Conservation (phyloP, 2,888 invertebrate species). For the Drosophila neutralis region DNA sequence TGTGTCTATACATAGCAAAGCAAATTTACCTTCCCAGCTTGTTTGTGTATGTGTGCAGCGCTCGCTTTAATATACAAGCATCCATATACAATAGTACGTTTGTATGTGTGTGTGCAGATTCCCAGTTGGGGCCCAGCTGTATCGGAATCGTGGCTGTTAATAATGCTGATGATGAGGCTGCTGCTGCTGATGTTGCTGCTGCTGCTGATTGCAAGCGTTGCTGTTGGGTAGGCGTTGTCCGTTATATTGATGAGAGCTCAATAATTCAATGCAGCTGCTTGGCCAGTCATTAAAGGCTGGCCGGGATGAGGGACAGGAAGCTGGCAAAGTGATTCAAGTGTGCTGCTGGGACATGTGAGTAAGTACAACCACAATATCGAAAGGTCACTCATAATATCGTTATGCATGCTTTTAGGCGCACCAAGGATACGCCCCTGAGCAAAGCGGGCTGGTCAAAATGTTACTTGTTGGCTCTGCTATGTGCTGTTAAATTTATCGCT, state of each 20-base stretch:
- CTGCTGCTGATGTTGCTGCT: constrained; percentile 10
- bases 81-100: constrained; percentile 24
- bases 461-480: constrained; percentile 27
- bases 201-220: neutral
- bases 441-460: constrained; percentile 12
- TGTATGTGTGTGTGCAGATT: constrained; percentile 8
- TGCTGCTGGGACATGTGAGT: constrained; percentile 37
- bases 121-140: constrained; percentile 51
- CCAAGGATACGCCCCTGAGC: constrained; percentile 44
- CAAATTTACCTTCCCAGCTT: constrained; percentile 46
- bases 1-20: constrained; percentile 7
- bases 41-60: constrained; percentile 18
- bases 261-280: constrained; percentile 63
- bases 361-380: constrained; percentile 17
- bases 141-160: constrained; percentile 60
- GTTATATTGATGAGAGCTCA: constrained; percentile 54
- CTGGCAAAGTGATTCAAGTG: constrained; percentile 33
- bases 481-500: constrained; percentile 48
- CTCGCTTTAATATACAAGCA: constrained; percentile 57
- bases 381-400: constrained; percentile 62
- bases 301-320: neutral
- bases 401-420: constrained; percentile 56
- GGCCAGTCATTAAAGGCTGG: constrained; percentile 51
- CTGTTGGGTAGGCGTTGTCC: constrained; percentile 18
- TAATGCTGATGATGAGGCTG: constrained; percentile 49